These are phyloP conservation scores for Linnaemya tessellans DNA, from an alignment of 2,888 invertebrate genomes.

Conservation along the genomic window DNA sequence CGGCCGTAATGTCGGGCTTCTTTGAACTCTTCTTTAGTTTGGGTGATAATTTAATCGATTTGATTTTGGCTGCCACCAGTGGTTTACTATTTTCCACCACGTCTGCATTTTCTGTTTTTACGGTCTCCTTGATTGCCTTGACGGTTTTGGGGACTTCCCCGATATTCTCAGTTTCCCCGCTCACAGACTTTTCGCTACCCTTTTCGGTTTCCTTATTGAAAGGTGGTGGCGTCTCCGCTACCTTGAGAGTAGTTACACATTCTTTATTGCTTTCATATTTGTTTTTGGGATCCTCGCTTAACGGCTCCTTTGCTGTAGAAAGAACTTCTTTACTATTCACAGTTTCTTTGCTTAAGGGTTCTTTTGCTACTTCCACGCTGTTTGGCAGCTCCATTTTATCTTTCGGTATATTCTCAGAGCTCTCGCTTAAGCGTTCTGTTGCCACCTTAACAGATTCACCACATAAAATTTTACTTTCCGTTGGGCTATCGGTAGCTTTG, in stretches of 20 bases:
- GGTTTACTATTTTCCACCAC: background rate
- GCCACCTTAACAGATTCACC: background rate
- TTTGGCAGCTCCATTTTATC: background rate
- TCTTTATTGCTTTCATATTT: background rate
- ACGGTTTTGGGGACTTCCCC: background rate
- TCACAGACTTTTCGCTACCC: background rate
- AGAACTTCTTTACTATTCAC: background rate
- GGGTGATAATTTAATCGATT: constrained; percentile 64
- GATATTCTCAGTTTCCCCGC: background rate
- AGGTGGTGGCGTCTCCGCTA: background rate
- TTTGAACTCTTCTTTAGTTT: constrained; percentile 65
- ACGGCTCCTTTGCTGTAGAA: background rate
- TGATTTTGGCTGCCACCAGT: constrained; percentile 2
- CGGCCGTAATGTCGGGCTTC: background rate
- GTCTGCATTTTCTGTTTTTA: background rate
- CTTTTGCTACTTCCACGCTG: background rate
- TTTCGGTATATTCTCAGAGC: background rate
- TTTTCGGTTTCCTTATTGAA: background rate
- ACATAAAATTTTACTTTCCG: background rate
- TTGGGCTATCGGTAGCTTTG: background rate
- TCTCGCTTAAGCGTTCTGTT: background rate
- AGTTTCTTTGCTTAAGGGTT: background rate
- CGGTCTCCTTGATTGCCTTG: background rate
- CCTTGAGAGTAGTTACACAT: background rate
- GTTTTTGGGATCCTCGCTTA: background rate